Evolutionary conservation across 2,113 vertebrate species (phyloP).

Genomic region (Rostratula benghalensis): DNA sequence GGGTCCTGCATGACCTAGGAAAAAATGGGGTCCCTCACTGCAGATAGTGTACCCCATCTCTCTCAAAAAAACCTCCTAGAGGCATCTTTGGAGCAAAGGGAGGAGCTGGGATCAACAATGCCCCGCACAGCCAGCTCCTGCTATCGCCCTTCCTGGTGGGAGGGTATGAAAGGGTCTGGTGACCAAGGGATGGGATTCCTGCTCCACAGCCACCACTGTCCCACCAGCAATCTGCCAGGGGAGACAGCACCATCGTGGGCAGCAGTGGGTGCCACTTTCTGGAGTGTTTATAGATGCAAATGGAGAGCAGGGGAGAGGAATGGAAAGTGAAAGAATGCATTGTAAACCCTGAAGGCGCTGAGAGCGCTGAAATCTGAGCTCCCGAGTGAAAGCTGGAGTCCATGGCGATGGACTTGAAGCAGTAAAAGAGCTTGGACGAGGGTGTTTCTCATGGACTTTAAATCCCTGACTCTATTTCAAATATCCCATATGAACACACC

Average conservation of each 20-base stretch:
- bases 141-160: background rate
- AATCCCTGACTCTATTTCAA: background rate
- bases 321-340: background rate
- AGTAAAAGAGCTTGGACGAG: too few species aligned
- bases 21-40: accelerated
- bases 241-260: accelerated
- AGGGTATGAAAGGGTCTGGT: background rate
- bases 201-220: accelerated
- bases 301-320: background rate
- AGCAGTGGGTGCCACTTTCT: background rate
- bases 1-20: accelerated
- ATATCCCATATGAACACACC: accelerated
- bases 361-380: background rate
- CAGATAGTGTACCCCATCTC: background rate
- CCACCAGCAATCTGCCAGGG: background rate
- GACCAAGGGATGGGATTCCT: background rate
- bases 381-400: background rate
- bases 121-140: background rate
- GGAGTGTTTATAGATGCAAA: background rate
- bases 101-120: accelerated
- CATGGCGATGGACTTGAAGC: too few species aligned
- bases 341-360: background rate
- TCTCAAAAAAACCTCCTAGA: background rate
- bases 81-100: background rate
- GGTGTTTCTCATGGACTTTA: background rate